Base-by-base conservation (phyloP, 2,888 invertebrate genomes). In the Oxyscelio sp. region DNA sequence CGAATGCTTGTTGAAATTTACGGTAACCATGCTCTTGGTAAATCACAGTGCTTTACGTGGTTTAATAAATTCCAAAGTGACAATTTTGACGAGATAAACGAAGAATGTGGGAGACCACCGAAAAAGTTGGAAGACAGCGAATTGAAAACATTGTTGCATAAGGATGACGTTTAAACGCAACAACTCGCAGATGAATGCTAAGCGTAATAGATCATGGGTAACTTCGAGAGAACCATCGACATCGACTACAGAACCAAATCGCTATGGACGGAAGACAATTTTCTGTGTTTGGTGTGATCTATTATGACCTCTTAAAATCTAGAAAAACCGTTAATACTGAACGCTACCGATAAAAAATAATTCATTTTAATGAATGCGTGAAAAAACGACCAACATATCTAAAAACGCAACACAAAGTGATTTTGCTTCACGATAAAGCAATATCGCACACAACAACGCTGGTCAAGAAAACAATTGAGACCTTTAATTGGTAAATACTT, bases 291-390 rank as follows among this genome's bases (percentile, higher is more conserved):
- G 75, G 81, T 70, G 66, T 52, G 77, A 52, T 82, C 24, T 78
- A 81, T 63, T 83, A 83, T 79, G 83, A 85, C 74, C 70, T 87
- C 22, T 48, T 77, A 38, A 85, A 85, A 77, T 58, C 82, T 22
- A 61, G 66, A 54, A 78, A 86, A 85, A 87, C 86, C 9, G 81
- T 83, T 27, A 27, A 27, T 4, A 27, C 27, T 6, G 27, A 27
- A 5, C 27, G 27, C 27, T 27, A 27, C 27, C 27, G 6, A 27
- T 27, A 27, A 6, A 27, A 27, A 27, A 27, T 27, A 6, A 27
- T 27, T 6, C 4, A 27, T 27, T 27, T 27, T 5, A 27, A 27
- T 6, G 27, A 27, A 6, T 27, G 6, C 27, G 6, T 27, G 27
- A 6, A 27, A n/a, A 27, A 27, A 27, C 27, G 6, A 27, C 27